Evolutionary conservation across 2,888 invertebrate genomes (phyloP), one percentile per base, ranked within the genome.

Genomic region (Sthenelais limicola): DNA sequence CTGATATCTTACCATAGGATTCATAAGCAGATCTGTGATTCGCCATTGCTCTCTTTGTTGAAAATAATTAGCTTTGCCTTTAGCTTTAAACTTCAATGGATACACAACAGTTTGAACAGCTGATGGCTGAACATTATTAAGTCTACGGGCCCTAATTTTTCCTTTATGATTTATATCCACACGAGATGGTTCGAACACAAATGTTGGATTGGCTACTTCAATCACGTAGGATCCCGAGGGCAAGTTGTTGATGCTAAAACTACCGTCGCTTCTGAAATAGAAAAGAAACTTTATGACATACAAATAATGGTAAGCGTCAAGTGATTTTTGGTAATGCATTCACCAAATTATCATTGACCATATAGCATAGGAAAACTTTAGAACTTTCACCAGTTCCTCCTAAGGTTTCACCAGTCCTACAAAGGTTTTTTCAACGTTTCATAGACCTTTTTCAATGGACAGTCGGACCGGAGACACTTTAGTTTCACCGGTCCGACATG

Each of bases 121-220:
- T 0, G 94, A 93, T 0, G 95, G 95, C 88, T 98, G 97, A 54
- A 99, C 92, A 82, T 94, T 92, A 88, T 97, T 98, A 0, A 99
- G 94, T 89, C 94, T 95, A 56, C 99, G 91, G 0, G 97, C 98
- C 79, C 99, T 91, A 83, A 94, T 95, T 89, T 98, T 99, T 48
- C 99, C 99, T 88, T 97, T 98, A 0, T 95, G 94, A 86, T 96
- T 98, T 75, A 99, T 97, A 89, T 99, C 99, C 0, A 99, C 97
- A 76, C 99, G 90, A 5, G 95, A 92, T 26, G 97, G 94, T 87
- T 99, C 98, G 87, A 97, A 99, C 78, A 93, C 91, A 84, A 92
- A 96, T 84, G 96, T 94, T 0, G 97, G 94, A 88, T 97, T 93
- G 48, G 94, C 89, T 9, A 97, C 92, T 90, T 99, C 98, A 0